A percentile compares a stretch with the other conserved stretches of the same genome.
Conservation (phyloP, 2,888 invertebrate genomes). For the Agrenia bidenticulata region DNA sequence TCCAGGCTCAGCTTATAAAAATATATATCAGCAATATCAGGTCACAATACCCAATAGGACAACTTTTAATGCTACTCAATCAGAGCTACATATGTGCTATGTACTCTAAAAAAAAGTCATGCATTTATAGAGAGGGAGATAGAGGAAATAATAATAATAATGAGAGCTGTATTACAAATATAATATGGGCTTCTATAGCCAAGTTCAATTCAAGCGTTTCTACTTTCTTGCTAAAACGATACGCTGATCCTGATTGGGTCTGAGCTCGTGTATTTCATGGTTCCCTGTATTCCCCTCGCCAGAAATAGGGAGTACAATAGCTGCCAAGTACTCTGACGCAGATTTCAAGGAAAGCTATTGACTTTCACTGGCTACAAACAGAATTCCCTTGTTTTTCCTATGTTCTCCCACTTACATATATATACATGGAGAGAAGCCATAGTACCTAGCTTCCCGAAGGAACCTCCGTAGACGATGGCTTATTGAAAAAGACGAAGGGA, state of each 20-base stretch:
- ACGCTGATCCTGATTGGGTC: conserved; percentile 11
- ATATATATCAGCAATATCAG: too few relatives aligned
- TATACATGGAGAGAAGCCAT: neutral
- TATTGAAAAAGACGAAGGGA: neutral
- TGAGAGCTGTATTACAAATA: too few relatives aligned
- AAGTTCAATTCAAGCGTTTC: conserved; percentile 13
- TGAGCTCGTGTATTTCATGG: neutral
- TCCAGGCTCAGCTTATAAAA: neutral
- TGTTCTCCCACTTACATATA: neutral
- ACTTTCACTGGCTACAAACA: neutral
- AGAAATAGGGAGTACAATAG: neutral
- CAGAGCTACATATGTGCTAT: too few relatives aligned
- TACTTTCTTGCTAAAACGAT: conserved; percentile 1
- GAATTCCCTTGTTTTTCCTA: conserved; percentile 1
- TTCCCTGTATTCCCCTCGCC: too few relatives aligned
- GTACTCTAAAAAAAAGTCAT: too few relatives aligned
- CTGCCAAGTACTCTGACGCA: conserved; percentile 7
- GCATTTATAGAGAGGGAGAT: too few relatives aligned
- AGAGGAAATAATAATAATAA: too few relatives aligned
- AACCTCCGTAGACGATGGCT: neutral
- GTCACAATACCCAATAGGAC: too few relatives aligned
- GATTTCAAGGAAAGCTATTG: neutral
- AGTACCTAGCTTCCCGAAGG: too few relatives aligned
- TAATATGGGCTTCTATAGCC: too few relatives aligned
- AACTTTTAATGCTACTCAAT: too few relatives aligned